phyloP scores from a whole-genome alignment of 1,140 invertebrate genomes.

The Cecropterus lyciades region DNA sequence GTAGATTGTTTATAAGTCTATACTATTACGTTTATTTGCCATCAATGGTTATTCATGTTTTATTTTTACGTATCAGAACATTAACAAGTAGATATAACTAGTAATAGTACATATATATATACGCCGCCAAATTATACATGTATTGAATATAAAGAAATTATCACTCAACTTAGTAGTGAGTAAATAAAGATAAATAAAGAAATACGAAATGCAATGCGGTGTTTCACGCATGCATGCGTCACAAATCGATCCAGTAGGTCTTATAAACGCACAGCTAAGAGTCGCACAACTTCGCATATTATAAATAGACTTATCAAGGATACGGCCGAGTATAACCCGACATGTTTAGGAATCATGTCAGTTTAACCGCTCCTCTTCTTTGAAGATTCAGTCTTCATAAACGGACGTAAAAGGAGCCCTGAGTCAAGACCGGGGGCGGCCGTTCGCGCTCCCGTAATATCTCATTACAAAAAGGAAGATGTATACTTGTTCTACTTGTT shows the following conservation, averaged over 20 bases:
- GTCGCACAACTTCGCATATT: not conserved
- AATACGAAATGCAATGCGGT: too few relatives aligned
- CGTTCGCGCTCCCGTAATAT: slow-evolving; percentile 27
- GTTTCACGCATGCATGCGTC: not conserved
- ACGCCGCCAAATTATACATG: too few relatives aligned
- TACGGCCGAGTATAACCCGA: slow-evolving; percentile 3
- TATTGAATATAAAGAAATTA: too few relatives aligned
- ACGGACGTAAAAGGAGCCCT: slow-evolving; percentile 21
- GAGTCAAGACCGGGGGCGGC: slow-evolving; percentile 31
- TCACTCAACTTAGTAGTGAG: too few relatives aligned
- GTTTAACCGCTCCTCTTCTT: slow-evolving; percentile 10
- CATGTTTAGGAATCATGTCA: slow-evolving; percentile 18
- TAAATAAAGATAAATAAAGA: too few relatives aligned
- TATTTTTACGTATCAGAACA: too few relatives aligned
- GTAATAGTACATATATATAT: too few relatives aligned
- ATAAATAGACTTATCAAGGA: slow-evolving; percentile 1
- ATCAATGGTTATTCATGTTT: too few relatives aligned
- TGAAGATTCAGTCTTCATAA: slow-evolving; percentile 26
- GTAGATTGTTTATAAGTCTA: too few relatives aligned
- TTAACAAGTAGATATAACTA: too few relatives aligned
- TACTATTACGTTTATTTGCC: too few relatives aligned
- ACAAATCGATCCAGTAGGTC: not conserved
- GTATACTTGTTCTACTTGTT: slow-evolving; percentile 33
- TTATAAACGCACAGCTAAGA: not conserved
- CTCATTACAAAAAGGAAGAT: slow-evolving; percentile 33